Evolutionary conservation across 2,797 vertebrate genomes (phyloP), one percentile per base, ranked within the genome.

Genomic region (Mastacembelus armatus): DNA sequence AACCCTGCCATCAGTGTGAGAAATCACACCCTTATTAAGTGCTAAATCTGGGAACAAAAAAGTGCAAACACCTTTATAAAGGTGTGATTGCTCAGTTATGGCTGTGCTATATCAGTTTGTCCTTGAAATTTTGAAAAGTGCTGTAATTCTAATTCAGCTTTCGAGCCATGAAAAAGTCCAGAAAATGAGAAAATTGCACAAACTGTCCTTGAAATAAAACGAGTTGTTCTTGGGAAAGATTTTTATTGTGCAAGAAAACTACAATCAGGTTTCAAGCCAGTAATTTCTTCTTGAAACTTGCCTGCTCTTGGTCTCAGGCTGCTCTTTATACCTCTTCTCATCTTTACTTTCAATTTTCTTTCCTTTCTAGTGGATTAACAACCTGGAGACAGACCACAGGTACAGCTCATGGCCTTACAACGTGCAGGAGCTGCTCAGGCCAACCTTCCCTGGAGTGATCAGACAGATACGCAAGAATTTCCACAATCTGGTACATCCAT

Each of bases 391-490:
- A 0, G 97, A 99, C 36, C 93, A 95, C 85, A 92, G 91, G 36
- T 99, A 99, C 65, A 94, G 88, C 60, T 95, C 95, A 0, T 99
- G 98, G 98, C 96, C 98, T 55, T 95, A 95, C 63, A 99, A 91
- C 1, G 91, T 99, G 21, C 98, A 99, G 60, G 98, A 99, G 60
- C 91, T 99, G 58, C 94, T 99, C 71, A 92, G 98, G 16, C 97
- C 98, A 14, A 99, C 98, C 0, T 99, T 99, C 88, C 98, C 97
- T 0, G 98, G 98, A 5, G 98, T 99, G 77, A 98, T 99, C 83
- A 91, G 98, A 64, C 98, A 99, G 85, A 98, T 99, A 49, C 95
- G 98, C 58, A 99, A 97, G 85, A 99, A 99, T 90, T 95, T 99
- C 79, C 97, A 99, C 91, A 99, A 98, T 81, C 93, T 99, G 92